A percentile compares a stretch with the other conserved stretches of the same genome.
Conservation (phyloP, 2,113 vertebrate species). For the Thunnus maccoyii region DNA sequence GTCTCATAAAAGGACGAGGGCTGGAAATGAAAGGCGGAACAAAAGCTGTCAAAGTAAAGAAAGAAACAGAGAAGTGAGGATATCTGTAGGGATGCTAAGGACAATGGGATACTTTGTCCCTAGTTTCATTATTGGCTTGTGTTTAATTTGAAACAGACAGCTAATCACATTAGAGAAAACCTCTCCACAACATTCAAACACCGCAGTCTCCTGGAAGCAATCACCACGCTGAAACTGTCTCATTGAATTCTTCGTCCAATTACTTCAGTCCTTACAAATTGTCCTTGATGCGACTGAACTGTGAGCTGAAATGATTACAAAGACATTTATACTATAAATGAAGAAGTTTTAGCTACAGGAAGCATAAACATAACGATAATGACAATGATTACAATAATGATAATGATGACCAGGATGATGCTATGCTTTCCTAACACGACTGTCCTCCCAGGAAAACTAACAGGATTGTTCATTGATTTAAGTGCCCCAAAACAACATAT, state of each 20-base stretch:
- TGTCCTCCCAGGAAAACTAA: neutral
- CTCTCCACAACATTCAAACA: slow-evolving; percentile 67
- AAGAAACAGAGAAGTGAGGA: slow-evolving; percentile 66
- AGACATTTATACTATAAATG: slow-evolving; percentile 25
- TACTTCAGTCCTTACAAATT: slow-evolving; percentile 69
- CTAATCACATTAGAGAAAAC: slow-evolving; percentile 82
- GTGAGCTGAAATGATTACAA: slow-evolving; percentile 43
- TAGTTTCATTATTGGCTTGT: slow-evolving; percentile 75
- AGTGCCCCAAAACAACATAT: no score
- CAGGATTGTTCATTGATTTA: no score
- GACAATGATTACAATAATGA: slow-evolving; percentile 9
- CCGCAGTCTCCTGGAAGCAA: slow-evolving; percentile 74
- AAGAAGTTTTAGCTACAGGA: slow-evolving; percentile 22
- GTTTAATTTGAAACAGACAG: slow-evolving; percentile 81
- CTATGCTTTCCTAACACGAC: neutral
- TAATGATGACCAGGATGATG: slow-evolving; percentile 13
- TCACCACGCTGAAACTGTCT: slow-evolving; percentile 68
- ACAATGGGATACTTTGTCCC: slow-evolving; percentile 79
- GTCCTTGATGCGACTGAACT: slow-evolving; percentile 50
- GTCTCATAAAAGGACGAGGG: slow-evolving; percentile 70
- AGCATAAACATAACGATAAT: slow-evolving; percentile 14
- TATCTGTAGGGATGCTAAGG: slow-evolving; percentile 70
- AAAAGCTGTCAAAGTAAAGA: slow-evolving; percentile 79
- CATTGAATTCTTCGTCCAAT: slow-evolving; percentile 70
- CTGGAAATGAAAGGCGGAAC: slow-evolving; percentile 79